phyloP scores from a whole-genome alignment of 1,140 invertebrate genomes.

The Ceratina australensis region DNA sequence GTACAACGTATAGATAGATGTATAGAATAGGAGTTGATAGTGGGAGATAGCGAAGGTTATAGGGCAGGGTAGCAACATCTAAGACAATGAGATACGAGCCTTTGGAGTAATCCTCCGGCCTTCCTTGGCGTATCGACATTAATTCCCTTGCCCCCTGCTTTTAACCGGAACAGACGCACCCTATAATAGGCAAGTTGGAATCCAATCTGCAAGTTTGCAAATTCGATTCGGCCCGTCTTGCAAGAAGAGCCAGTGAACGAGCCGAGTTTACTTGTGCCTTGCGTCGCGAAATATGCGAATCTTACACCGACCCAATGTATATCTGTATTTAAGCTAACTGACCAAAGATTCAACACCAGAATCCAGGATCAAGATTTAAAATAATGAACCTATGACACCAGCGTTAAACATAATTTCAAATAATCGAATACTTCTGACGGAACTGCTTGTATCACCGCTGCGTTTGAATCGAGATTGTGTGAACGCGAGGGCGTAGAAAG shows the following conservation, averaged over 20 bases:
- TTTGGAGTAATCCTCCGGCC: slow-evolving; percentile 77
- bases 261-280: slow-evolving; percentile 34
- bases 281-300: slow-evolving; percentile 24
- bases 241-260: slow-evolving; percentile 55
- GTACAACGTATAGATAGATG: too few species aligned
- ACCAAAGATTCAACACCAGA: too few species aligned
- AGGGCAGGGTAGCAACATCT: slow-evolving; percentile 64
- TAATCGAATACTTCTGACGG: not conserved
- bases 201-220: slow-evolving; percentile 81
- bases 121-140: slow-evolving; percentile 79
- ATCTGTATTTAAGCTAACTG: too few species aligned
- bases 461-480: not conserved
- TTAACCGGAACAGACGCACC: slow-evolving; percentile 81
- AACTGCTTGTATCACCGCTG: too few species aligned
- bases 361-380: too few species aligned
- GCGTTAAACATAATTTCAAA: too few species aligned
- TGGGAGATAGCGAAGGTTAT: slow-evolving; percentile 37
- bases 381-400: too few species aligned
- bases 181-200: slow-evolving; percentile 81
- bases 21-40: not conserved
- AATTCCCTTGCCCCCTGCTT: slow-evolving; percentile 78
- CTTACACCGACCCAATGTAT: not conserved
- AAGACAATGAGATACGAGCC: slow-evolving; percentile 71
- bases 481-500: not conserved
- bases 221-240: slow-evolving; percentile 77